Conservation (phyloP, 1,140 invertebrate species). For the Pantala flavescens region DNA sequence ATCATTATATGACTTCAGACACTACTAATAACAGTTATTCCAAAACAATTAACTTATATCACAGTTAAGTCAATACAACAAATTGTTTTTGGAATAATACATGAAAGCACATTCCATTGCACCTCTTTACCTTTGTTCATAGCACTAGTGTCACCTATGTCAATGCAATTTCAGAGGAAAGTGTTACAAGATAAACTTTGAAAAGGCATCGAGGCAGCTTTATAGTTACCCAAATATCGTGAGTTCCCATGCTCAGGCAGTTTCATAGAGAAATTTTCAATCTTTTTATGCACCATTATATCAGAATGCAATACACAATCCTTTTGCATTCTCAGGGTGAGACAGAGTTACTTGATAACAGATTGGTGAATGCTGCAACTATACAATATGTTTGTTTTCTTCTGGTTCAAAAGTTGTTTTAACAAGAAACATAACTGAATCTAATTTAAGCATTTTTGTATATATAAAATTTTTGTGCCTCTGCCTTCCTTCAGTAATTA, state of each 20-base stretch:
- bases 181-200: not conserved
- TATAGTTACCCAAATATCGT: not conserved
- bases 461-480: not conserved
- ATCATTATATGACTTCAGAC: not conserved
- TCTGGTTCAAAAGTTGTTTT: not conserved
- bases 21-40: constrained; percentile 8
- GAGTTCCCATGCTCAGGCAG: not conserved
- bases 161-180: not conserved
- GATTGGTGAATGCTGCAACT: not conserved
- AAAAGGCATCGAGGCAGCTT: constrained; percentile 4
- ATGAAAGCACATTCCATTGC: constrained; percentile 5
- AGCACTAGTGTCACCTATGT: not conserved
- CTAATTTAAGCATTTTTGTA: not conserved
- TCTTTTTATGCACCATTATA: not conserved
- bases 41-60: constrained; percentile 10
- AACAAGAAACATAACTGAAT: constrained; percentile 1
- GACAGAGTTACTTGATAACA: not conserved
- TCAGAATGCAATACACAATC: not conserved
- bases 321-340: not conserved
- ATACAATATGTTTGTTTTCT: not conserved
- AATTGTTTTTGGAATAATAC: not conserved
- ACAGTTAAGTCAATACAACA: constrained; percentile 7
- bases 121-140: constrained; percentile 2
- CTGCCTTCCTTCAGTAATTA: not conserved
- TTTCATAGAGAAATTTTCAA: not conserved